These are phyloP conservation scores for Neolamprologus ventralis DNA, from an alignment of 2,113 vertebrate genomes.

Conservation along the genomic window DNA sequence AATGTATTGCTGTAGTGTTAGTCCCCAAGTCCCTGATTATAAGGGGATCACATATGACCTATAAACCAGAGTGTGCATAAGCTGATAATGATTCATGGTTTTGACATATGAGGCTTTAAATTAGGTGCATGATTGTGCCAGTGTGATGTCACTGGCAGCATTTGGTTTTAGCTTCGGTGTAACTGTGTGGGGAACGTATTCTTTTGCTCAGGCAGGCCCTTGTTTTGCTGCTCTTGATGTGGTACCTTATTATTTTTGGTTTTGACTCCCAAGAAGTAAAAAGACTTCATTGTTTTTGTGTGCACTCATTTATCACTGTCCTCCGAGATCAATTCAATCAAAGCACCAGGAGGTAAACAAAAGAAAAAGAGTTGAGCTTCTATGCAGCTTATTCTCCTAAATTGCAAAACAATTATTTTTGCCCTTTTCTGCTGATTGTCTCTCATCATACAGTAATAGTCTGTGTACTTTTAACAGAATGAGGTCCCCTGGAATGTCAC, in stretches of 20 bases:
- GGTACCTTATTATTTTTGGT: slow-evolving; percentile 9
- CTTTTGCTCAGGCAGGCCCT: background rate
- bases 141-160: background rate
- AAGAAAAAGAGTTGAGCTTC: background rate
- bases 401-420: background rate
- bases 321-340: background rate
- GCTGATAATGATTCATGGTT: slow-evolving; percentile 35
- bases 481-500: background rate
- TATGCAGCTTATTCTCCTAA: background rate
- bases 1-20: background rate
- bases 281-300: background rate
- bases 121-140: slow-evolving; percentile 1
- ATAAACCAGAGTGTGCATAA: slow-evolving; percentile 34
- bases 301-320: slow-evolving; percentile 16
- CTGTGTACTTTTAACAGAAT: background rate
- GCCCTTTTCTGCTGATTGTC: background rate
- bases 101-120: slow-evolving; percentile 5
- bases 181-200: background rate
- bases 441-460: background rate
- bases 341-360: background rate
- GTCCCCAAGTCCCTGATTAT: background rate
- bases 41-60: slow-evolving; percentile 23
- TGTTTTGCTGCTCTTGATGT: background rate
- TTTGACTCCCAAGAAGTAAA: background rate
- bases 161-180: slow-evolving; percentile 23